phyloP scores from a whole-genome alignment of 2,797 vertebrate genomes.

The Ctenochaetus hawaiiensis region DNA sequence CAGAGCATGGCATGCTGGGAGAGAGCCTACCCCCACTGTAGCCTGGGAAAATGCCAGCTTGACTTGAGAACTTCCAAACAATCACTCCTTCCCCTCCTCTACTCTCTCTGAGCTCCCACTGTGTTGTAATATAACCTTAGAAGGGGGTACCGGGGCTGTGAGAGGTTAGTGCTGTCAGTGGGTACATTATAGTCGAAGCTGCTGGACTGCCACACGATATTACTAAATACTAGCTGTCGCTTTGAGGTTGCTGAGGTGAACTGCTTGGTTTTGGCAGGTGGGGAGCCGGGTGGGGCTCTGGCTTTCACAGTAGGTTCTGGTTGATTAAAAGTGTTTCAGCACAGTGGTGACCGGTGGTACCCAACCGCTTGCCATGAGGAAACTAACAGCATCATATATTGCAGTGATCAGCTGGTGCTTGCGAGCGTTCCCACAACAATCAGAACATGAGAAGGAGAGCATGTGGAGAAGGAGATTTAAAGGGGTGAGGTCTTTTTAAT shows the following conservation, averaged over 20 bases:
- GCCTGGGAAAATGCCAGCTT: conserved; percentile 84
- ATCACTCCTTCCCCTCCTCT: conserved; percentile 70
- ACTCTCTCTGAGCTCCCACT: conserved; percentile 77
- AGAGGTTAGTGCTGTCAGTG: conserved; percentile 77
- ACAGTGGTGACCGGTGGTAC: conserved; percentile 73
- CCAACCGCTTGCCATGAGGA: conserved; percentile 72
- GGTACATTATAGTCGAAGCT: conserved; percentile 79
- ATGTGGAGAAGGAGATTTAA: conserved; percentile 77
- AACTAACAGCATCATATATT: conserved; percentile 80
- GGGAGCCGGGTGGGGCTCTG: conserved; percentile 69
- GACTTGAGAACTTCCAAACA: conserved; percentile 82
- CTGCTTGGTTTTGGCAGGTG: conserved; percentile 69
- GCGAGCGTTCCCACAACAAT: conserved; percentile 77
- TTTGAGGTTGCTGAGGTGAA: conserved; percentile 88
- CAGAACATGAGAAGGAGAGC: conserved; percentile 66
- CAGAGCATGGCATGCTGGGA: conserved; percentile 81
- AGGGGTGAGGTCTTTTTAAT: conserved; percentile 74
- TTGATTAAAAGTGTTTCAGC: conserved; percentile 86
- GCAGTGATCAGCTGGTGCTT: conserved; percentile 68
- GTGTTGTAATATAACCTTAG: conserved; percentile 86
- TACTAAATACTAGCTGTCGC: conserved; percentile 84
- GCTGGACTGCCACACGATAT: conserved; percentile 80
- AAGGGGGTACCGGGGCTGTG: conserved; percentile 69
- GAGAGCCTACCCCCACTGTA: conserved; percentile 73
- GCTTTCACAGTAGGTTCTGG: conserved; percentile 74